phyloP scores from a whole-genome alignment of 2,888 invertebrate genomes.

The Mantis religiosa region DNA sequence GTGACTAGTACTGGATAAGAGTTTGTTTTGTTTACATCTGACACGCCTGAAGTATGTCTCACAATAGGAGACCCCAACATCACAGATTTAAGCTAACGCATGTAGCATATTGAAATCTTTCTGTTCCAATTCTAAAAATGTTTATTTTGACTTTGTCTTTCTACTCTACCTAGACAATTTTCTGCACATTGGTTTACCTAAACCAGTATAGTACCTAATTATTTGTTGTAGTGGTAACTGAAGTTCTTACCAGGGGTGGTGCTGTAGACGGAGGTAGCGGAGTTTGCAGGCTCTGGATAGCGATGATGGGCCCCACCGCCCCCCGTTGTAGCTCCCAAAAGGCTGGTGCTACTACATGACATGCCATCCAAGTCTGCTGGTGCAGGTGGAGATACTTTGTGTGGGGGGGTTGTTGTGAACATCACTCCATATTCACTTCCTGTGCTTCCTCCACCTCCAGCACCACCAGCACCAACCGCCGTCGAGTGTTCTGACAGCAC shows the following conservation, averaged over 20 bases:
- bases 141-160: no score
- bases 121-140: no score
- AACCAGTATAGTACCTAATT: no score
- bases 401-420: conserved; percentile 27
- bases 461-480: background rate
- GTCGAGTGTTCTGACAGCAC: conserved; percentile 29
- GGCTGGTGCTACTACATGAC: conserved; percentile 12
- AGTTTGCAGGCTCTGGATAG: conserved; percentile 1
- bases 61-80: no score
- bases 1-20: no score
- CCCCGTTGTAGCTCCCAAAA: background rate
- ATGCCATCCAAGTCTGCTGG: conserved; percentile 23
- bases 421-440: conserved; percentile 27
- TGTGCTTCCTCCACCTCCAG: background rate
- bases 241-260: background rate
- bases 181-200: no score
- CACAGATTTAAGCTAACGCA: no score
- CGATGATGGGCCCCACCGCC: background rate
- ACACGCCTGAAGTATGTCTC: no score
- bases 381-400: conserved; percentile 22
- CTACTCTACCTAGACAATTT: no score
- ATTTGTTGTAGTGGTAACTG: no score
- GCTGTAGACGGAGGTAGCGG: conserved; percentile 1
- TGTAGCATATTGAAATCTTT: no score
- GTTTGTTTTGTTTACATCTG: no score